phyloP scores from a whole-genome alignment of 2,888 invertebrate genomes.

The Nephrotoma appendiculata region DNA sequence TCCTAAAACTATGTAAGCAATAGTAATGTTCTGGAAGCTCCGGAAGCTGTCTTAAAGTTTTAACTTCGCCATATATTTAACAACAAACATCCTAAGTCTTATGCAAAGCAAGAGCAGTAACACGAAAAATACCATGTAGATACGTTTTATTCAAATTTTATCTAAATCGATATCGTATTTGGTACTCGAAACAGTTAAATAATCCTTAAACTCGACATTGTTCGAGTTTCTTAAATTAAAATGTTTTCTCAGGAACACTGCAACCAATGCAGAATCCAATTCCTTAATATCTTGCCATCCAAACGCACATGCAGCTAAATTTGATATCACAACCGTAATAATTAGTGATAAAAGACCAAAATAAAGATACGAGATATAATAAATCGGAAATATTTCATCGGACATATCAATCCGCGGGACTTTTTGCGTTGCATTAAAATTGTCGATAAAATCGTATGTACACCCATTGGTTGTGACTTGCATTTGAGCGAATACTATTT shows the following conservation, averaged over 20 bases:
- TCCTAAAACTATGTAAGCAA: no score
- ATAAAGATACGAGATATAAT: neutral
- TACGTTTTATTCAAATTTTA: neutral
- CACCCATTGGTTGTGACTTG: neutral
- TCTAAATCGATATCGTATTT: neutral
- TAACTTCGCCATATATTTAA: no score
- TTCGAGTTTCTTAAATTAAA: neutral
- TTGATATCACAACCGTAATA: neutral
- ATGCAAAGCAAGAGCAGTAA: no score
- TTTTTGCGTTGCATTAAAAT: neutral
- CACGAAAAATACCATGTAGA: no score
- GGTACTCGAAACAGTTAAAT: neutral
- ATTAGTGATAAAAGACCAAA: neutral
- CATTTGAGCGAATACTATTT: neutral
- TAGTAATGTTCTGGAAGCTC: no score
- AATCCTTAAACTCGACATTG: neutral
- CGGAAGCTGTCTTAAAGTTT: no score
- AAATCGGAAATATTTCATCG: neutral
- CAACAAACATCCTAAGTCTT: no score
- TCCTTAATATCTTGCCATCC: neutral
- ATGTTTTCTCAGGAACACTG: neutral
- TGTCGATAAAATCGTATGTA: neutral
- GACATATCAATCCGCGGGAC: neutral
- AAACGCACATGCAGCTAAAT: neutral
- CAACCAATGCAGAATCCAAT: neutral